A percentile compares a stretch with the other conserved stretches of the same genome.
Evolutionary conservation across 2,113 vertebrate species (phyloP).

Genomic region (human (Homo sapiens)): GRCh38 chr13:99411001-99411500

Average conservation of each 20-base stretch:
- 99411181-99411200: neutral
- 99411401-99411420: neutral
- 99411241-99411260: neutral
- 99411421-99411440: neutral
- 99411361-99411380: neutral
- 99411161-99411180: neutral
- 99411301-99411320: neutral
- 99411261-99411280: neutral
- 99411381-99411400: neutral
- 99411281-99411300: neutral
- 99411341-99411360: neutral
- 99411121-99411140: neutral
- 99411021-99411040: neutral
- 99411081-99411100: neutral
- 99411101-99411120: neutral
- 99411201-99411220: no score
- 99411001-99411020: neutral
- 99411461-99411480: neutral
- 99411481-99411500: neutral
- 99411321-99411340: neutral
- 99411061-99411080: neutral
- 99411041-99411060: neutral
- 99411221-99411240: neutral
- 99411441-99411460: neutral
- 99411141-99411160: neutral